phyloP scores from a whole-genome alignment of 2,888 invertebrate species.

The Eupithecia inturbata region DNA sequence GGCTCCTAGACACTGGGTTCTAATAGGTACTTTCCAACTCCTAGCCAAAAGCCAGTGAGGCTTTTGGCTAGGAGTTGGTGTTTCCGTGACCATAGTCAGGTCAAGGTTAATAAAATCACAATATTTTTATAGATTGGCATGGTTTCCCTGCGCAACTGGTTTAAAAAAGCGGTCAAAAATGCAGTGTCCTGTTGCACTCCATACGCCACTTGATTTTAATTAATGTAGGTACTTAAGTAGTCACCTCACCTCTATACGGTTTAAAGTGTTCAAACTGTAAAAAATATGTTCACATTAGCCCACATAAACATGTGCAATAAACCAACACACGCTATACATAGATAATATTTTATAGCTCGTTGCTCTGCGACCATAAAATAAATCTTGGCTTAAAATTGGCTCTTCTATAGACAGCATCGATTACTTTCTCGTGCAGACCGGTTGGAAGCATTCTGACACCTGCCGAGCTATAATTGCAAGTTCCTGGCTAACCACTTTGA shows the following conservation, averaged over 20 bases:
- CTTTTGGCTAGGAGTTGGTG: too few species aligned
- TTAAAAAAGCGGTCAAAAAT: slow-evolving; percentile 5
- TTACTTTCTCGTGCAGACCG: slow-evolving; percentile 1
- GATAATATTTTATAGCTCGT: background rate
- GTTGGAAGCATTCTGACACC: background rate
- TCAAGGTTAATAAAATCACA: too few species aligned
- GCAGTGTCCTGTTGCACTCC: slow-evolving; percentile 8
- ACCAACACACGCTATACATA: background rate
- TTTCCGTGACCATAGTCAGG: too few species aligned
- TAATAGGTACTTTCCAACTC: background rate
- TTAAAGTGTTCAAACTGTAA: too few species aligned
- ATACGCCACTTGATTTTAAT: background rate
- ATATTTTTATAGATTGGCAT: too few species aligned
- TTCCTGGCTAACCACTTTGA: slow-evolving; percentile 6
- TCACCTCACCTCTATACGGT: background rate
- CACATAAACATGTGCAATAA: background rate
- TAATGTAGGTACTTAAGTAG: background rate
- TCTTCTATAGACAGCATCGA: background rate
- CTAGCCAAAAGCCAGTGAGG: too few species aligned
- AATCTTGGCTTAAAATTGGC: background rate
- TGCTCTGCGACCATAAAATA: background rate
- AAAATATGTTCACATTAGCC: background rate
- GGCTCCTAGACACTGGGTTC: background rate
- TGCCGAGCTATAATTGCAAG: background rate
- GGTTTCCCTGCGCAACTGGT: background rate